These are phyloP conservation scores for Tanypteryx hageni DNA, from an alignment of 2,888 invertebrate species.

Conservation along the genomic window DNA sequence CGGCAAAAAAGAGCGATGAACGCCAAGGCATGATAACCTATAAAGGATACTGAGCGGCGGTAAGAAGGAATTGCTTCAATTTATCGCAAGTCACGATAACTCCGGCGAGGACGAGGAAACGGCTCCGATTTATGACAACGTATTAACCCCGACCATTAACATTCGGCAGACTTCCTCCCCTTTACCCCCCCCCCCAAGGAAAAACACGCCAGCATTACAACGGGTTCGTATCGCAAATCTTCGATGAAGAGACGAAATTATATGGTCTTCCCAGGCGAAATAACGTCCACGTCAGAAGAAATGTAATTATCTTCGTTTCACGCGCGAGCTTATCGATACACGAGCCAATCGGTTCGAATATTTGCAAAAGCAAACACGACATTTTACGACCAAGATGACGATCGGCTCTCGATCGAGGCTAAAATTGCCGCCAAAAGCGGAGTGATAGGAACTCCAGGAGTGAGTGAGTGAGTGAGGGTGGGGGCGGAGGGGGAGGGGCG, in stretches of 20 bases:
- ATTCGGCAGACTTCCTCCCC: too few species aligned
- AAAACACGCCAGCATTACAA: too few species aligned
- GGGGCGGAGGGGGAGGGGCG: background rate
- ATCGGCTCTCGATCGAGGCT: background rate
- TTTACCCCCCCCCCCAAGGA: too few species aligned
- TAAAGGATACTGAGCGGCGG: conserved; percentile 35
- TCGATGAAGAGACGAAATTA: too few species aligned
- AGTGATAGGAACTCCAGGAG: background rate
- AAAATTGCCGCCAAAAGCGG: conserved; percentile 51
- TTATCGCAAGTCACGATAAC: background rate
- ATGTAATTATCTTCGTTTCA: too few species aligned
- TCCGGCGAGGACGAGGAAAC: background rate
- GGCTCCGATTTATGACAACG: too few species aligned
- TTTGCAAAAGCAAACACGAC: background rate
- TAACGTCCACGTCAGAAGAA: too few species aligned
- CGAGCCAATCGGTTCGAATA: background rate
- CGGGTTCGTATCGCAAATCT: too few species aligned
- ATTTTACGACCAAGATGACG: background rate
- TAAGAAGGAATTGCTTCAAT: background rate
- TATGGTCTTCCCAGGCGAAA: too few species aligned
- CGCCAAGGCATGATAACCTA: background rate
- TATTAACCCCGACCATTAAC: too few species aligned
- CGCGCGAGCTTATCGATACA: background rate
- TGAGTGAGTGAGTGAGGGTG: background rate
- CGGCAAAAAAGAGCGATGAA: conserved; percentile 41